phyloP scores from a whole-genome alignment of 2,888 invertebrate species.

The Campoletis raptor region DNA sequence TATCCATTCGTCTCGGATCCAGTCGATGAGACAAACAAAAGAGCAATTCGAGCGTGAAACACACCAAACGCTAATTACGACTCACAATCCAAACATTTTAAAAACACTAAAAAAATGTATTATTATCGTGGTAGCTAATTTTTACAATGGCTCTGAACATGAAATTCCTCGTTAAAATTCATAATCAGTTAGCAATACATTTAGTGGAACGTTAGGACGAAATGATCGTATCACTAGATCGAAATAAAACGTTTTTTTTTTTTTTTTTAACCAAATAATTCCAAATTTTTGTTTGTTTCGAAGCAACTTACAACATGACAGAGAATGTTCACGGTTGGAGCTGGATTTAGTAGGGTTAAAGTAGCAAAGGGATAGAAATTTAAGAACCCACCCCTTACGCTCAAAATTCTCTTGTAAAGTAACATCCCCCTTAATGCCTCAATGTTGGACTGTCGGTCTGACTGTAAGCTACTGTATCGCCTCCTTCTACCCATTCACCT shows the following conservation, averaged over 20 bases:
- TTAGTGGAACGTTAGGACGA: not conserved
- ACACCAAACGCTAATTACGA: not conserved
- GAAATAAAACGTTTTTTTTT: not conserved
- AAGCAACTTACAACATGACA: constrained; percentile 24
- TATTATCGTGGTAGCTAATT: not conserved
- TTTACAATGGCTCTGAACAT: not conserved
- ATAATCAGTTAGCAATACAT: not conserved
- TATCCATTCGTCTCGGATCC: constrained; percentile 19
- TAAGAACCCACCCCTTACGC: constrained; percentile 45
- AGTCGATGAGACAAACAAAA: not conserved
- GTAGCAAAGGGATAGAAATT: constrained; percentile 39
- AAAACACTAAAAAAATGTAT: not conserved
- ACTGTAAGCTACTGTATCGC: constrained; percentile 63
- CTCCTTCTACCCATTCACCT: not conserved
- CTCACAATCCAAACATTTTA: not conserved
- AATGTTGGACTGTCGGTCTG: constrained; percentile 76
- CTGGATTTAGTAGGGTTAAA: constrained; percentile 22
- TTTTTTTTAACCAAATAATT: not conserved
- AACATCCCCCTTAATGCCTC: constrained; percentile 79
- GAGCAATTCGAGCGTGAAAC: constrained; percentile 6
- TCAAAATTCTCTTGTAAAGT: constrained; percentile 77
- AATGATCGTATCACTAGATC: not conserved
- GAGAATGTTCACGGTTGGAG: constrained; percentile 27
- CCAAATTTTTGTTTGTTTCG: not conserved
- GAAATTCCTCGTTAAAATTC: not conserved